phyloP scores from a whole-genome alignment of 2,797 vertebrate species.

The Lophotriccus pileatus region DNA sequence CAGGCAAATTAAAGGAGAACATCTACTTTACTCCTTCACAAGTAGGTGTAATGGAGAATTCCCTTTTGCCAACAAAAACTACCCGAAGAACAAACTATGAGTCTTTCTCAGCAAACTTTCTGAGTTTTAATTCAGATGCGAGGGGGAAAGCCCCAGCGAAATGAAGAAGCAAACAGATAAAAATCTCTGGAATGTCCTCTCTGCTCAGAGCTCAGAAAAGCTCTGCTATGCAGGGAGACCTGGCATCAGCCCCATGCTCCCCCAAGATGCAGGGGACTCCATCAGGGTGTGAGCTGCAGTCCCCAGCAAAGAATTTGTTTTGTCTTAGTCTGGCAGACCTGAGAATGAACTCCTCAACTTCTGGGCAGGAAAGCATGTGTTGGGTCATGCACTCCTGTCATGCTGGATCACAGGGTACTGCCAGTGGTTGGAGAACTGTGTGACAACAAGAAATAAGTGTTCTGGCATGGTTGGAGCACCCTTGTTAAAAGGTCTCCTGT shows the following conservation, averaged over 20 bases:
- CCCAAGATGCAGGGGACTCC: background rate
- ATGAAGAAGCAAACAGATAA: background rate
- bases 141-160: background rate
- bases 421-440: background rate
- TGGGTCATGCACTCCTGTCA: background rate
- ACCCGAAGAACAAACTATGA: background rate
- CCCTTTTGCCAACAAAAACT: background rate
- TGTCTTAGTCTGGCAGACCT: background rate
- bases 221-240: background rate
- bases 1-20: background rate
- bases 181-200: background rate
- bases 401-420: background rate
- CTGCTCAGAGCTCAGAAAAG: background rate
- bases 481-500: background rate
- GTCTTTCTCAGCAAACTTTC: background rate
- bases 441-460: background rate
- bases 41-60: background rate
- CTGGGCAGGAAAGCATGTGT: background rate
- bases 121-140: background rate
- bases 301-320: background rate
- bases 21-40: background rate
- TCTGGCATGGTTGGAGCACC: background rate
- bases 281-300: background rate
- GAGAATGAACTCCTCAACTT: background rate
- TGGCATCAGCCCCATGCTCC: accelerated